Conservation (phyloP, 2,888 invertebrate genomes). For the Limnephilus rhombicus region DNA sequence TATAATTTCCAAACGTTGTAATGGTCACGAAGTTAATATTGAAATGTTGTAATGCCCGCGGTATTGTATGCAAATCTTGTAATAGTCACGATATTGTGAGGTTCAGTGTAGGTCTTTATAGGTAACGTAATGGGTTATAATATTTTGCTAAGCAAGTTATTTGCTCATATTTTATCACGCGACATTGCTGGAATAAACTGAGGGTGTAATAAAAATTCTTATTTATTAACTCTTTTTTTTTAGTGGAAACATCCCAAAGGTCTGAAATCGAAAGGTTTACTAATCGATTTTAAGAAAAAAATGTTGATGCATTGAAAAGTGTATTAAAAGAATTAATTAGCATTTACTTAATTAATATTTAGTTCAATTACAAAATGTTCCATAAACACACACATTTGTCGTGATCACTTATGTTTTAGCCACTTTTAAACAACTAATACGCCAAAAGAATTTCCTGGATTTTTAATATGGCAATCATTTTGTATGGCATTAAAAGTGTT, state of each 20-base stretch:
- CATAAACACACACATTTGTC: too few species aligned
- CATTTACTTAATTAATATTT: too few species aligned
- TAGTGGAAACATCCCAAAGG: background rate
- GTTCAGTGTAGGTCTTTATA: background rate
- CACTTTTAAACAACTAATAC: too few species aligned
- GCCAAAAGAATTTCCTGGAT: too few species aligned
- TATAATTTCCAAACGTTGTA: background rate
- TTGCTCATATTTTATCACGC: background rate
- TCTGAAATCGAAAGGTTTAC: background rate
- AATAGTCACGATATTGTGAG: background rate
- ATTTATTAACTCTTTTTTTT: background rate
- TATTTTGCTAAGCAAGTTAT: background rate
- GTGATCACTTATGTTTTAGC: too few species aligned
- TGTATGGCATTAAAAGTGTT: too few species aligned
- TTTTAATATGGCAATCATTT: too few species aligned
- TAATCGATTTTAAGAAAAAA: too few species aligned
- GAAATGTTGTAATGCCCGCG: background rate
- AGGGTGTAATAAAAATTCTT: background rate
- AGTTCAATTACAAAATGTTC: too few species aligned
- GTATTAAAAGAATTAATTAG: too few species aligned
- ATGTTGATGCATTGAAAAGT: too few species aligned
- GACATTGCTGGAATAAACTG: background rate
- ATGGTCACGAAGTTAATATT: constrained; percentile 1
- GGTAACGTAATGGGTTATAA: background rate
- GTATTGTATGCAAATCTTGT: background rate